Evolutionary conservation across 1,140 invertebrate genomes (phyloP).

Genomic region (Drosophila pseudoobscura): DNA sequence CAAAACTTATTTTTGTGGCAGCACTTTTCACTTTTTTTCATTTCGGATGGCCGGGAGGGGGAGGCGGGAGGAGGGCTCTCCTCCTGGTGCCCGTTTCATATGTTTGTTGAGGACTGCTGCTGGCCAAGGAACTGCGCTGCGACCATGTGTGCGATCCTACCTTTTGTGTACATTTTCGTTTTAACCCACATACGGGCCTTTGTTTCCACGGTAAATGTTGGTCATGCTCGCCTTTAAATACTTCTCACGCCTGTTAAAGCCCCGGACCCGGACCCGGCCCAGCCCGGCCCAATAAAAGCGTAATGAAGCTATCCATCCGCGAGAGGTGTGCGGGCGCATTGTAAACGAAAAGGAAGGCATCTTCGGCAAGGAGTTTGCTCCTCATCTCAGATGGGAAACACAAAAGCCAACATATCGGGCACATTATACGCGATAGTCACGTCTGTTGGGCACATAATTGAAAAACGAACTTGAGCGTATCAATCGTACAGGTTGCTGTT

Average conservation of each 20-base stretch:
- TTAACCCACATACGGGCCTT: conserved; percentile 71
- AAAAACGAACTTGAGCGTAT: conserved; percentile 77
- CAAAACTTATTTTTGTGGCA: conserved; percentile 72
- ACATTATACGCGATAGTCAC: conserved; percentile 76
- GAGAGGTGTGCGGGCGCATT: conserved; percentile 48
- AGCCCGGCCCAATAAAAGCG: conserved; percentile 20
- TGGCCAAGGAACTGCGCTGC: conserved; percentile 42
- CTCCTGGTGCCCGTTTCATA: conserved; percentile 33
- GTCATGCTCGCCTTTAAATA: conserved; percentile 61
- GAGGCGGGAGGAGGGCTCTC: conserved; percentile 5
- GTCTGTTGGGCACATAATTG: conserved; percentile 73
- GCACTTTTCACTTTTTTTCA: conserved; percentile 78
- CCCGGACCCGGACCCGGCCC: neutral
- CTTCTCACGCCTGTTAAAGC: conserved; percentile 48
- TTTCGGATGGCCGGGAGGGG: conserved; percentile 32
- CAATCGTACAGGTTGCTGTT: conserved; percentile 69
- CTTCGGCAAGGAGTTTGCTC: conserved; percentile 6
- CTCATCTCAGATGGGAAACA: neutral
- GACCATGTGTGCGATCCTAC: conserved; percentile 65
- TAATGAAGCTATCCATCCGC: conserved; percentile 61
- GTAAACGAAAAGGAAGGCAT: conserved; percentile 7
- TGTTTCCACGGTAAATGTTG: conserved; percentile 47
- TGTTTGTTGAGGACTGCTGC: conserved; percentile 50
- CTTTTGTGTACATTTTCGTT: conserved; percentile 79
- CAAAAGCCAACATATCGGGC: conserved; percentile 50